Conservation (phyloP, 2,113 vertebrate species). For the Rhegmatorhina hoffmannsi region DNA sequence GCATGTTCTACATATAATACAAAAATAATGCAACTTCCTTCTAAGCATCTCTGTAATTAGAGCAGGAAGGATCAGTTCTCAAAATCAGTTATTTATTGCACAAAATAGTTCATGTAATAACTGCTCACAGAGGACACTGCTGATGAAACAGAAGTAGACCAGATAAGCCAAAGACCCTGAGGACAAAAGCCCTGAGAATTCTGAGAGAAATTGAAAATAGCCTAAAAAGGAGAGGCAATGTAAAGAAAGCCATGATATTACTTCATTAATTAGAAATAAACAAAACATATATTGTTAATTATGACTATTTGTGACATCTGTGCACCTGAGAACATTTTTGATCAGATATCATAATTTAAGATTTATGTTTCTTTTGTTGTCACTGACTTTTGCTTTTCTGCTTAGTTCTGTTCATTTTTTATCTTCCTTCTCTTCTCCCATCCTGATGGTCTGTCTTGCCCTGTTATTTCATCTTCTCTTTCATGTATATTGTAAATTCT, state of each 20-base stretch:
- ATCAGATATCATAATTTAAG: not conserved
- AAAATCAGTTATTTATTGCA: not conserved
- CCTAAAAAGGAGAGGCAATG: not conserved
- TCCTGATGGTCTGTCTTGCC: not conserved
- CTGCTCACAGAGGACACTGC: not conserved
- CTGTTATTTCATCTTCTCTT: constrained; percentile 20
- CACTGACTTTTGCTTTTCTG: not conserved
- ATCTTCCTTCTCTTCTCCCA: not conserved
- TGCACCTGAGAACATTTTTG: not conserved
- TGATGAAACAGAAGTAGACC: not conserved
- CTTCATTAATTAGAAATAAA: not conserved
- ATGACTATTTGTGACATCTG: not conserved
- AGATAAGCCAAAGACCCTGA: not conserved
- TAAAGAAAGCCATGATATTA: not conserved
- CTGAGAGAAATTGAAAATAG: not conserved
- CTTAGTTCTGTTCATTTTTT: not conserved
- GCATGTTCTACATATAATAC: not conserved
- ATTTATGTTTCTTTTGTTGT: not conserved
- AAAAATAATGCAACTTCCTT: not conserved
- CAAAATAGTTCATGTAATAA: not conserved
- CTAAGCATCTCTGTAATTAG: not conserved
- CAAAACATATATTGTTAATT: not conserved
- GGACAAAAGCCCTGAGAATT: not conserved
- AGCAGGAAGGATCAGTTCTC: not conserved
- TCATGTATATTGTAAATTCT: constrained; percentile 35